Evolutionary conservation across 2,113 vertebrate genomes (phyloP).

Genomic region (Aldabrachelys gigantea): DNA sequence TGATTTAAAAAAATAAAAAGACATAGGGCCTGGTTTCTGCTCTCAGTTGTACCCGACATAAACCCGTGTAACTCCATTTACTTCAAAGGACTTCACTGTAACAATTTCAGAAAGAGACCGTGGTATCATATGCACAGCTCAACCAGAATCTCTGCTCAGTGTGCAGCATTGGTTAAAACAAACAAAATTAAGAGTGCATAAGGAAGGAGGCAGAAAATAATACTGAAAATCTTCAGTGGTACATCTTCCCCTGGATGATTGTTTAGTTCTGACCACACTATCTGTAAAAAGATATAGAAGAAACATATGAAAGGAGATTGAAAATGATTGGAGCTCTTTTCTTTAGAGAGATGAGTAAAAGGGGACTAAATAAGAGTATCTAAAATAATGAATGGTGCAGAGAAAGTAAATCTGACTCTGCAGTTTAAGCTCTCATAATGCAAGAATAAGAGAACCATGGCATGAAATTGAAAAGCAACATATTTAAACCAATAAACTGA

Average conservation of each 20-base stretch:
- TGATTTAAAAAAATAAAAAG: not conserved
- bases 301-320: not conserved
- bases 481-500: not conserved
- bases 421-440: not conserved
- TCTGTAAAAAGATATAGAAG: not conserved
- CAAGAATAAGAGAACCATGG: not conserved
- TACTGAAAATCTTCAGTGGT: not conserved
- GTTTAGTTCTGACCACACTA: not conserved
- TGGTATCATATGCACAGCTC: not conserved
- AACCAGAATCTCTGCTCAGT: not conserved
- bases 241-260: not conserved
- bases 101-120: not conserved
- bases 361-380: not conserved
- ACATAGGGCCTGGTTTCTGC: not conserved
- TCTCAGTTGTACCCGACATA: not conserved
- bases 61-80: not conserved
- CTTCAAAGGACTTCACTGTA: not conserved
- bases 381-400: not conserved
- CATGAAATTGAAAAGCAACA: accelerated
- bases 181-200: not conserved
- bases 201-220: not conserved
- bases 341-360: not conserved
- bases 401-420: not conserved
- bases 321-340: not conserved
- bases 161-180: not conserved